phyloP scores from a whole-genome alignment of 2,797 vertebrate genomes.

The Parambassis ranga region DNA sequence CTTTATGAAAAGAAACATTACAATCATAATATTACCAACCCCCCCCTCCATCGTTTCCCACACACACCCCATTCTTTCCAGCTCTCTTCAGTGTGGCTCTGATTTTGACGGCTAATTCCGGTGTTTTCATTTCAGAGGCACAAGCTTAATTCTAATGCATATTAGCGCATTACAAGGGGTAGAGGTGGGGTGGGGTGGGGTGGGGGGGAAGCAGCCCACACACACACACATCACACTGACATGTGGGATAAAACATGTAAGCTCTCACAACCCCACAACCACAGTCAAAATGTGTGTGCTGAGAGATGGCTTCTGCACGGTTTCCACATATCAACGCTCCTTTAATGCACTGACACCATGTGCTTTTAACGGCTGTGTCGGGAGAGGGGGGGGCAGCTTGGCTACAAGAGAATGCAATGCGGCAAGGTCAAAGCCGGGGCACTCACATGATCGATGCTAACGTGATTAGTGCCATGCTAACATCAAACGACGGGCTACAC shows the following conservation, averaged over 20 bases:
- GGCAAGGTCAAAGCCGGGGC: slow-evolving; percentile 54
- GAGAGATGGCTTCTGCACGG: slow-evolving; percentile 19
- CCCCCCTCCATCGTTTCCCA: neutral
- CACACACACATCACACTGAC: slow-evolving; percentile 53
- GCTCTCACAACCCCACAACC: slow-evolving; percentile 36
- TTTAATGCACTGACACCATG: slow-evolving; percentile 32
- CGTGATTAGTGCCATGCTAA: slow-evolving; percentile 56
- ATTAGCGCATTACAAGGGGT: slow-evolving; percentile 68
- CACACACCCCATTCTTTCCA: slow-evolving; percentile 18
- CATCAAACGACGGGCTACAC: slow-evolving; percentile 36
- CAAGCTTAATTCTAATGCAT: slow-evolving; percentile 70
- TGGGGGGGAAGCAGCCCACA: slow-evolving; percentile 28
- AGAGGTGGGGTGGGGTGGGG: no score
- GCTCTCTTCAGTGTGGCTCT: slow-evolving; percentile 52
- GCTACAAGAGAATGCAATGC: slow-evolving; percentile 10
- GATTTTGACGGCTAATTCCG: slow-evolving; percentile 75
- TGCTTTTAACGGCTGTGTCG: slow-evolving; percentile 2
- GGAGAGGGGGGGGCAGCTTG: slow-evolving; percentile 9
- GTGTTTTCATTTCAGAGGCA: slow-evolving; percentile 70
- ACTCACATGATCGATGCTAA: slow-evolving; percentile 65
- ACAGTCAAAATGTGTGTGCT: slow-evolving; percentile 5
- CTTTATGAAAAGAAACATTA: slow-evolving; percentile 78
- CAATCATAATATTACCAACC: slow-evolving; percentile 61
- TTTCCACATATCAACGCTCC: slow-evolving; percentile 19
- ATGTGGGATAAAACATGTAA: slow-evolving; percentile 58